Conservation (phyloP, 1,140 invertebrate species). For the Diuraphis noxia region DNA sequence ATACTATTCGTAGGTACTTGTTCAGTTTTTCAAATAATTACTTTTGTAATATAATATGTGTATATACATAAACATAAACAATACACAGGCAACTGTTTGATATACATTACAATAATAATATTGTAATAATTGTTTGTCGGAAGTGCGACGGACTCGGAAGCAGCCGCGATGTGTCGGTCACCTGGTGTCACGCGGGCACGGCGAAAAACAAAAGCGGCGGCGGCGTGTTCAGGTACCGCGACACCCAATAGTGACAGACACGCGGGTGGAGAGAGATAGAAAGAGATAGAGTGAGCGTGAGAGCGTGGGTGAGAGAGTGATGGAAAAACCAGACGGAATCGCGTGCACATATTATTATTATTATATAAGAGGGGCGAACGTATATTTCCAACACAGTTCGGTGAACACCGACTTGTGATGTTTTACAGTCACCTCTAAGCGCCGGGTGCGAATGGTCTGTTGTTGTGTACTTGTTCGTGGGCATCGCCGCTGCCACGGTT, state of each 20-base stretch:
- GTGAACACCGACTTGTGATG: not conserved
- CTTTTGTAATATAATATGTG: too few species aligned
- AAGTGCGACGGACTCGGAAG: constrained; percentile 6
- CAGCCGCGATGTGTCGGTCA: not conserved
- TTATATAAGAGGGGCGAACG: constrained; percentile 7
- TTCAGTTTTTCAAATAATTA: not conserved
- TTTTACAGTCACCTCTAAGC: constrained; percentile 19
- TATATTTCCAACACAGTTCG: not conserved
- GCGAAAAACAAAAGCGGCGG: constrained; percentile 33
- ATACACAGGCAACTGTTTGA: too few species aligned
- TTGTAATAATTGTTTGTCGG: not conserved
- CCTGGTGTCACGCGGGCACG: constrained; percentile 16
- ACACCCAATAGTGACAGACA: not conserved
- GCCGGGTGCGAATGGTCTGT: not conserved
- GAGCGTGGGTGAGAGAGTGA: not conserved
- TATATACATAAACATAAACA: too few species aligned
- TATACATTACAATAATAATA: not conserved
- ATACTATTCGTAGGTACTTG: too few species aligned
- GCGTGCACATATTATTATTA: not conserved
- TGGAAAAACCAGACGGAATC: not conserved
- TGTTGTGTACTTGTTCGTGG: not conserved
- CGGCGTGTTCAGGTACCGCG: constrained; percentile 29
- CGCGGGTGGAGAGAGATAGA: not conserved
- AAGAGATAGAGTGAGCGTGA: not conserved
- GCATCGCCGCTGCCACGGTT: not conserved